Evolutionary conservation across 1,140 invertebrate genomes (phyloP), one percentile per base, ranked within the genome.

Genomic region (Brachionus asplanchnoidis): DNA sequence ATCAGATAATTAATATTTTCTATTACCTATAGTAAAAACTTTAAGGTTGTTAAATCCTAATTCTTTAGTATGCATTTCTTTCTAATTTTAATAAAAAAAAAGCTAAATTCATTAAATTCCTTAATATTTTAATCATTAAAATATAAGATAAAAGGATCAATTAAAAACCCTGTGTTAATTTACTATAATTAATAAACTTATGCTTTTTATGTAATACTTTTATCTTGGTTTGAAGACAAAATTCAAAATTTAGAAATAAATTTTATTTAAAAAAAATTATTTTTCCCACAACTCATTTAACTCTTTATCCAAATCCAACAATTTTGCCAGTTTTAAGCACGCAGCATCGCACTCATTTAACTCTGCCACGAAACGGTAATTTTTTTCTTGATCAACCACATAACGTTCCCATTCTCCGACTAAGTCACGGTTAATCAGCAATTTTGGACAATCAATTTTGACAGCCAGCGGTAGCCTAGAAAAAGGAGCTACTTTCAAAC

Each of bases 401-500:
- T 77, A 50, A 26, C 5, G n/a, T 46, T 77, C 20, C 73, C 73
- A 77, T 26, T 77, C 73, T 0, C 77, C 77, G 1, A 80, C 77
- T n/a, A 80, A 40, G 20, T 80, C 50, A 36, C 77, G 26, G n/a
- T 80, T 80, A 9, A 80, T 80, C 9, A 80, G 60, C 53, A 80
- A 80, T 4, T 46, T 60, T 42, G 53, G 50, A 42, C 50, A 60
- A 40, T 60, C 50, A 20, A 17, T 8, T 60, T 36, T 65, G 1
- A 60, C 50, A 8, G 50, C 23, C 20, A 60, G 8, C 14, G 42
- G 40, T 3, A 80, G 14, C n/a, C n/a, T 60, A 1, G 77, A 44
- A 91, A 99, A 98, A 1, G 97, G 97, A 85, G 97, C 95, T 0
- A 99, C 96, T 86, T 94, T 93, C 70, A 99, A 91, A 20, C 95